Evolutionary conservation across 2,113 vertebrate species (phyloP), one percentile per base, ranked within the genome.

Genomic region (Dunckerocampus dactyliophorus): DNA sequence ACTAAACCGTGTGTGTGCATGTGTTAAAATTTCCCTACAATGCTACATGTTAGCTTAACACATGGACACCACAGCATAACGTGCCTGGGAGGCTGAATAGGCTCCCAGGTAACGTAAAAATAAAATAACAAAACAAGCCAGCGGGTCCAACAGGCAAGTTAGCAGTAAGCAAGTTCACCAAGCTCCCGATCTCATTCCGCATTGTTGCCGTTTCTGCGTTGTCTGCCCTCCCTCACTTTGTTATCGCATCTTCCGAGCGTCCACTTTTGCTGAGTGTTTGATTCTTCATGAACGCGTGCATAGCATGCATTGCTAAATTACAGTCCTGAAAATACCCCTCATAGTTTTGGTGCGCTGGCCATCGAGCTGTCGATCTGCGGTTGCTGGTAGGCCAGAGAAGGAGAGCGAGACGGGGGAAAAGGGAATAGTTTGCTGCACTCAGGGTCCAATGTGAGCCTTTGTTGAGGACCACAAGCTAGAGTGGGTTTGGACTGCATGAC

Each of bases 291-390:
- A 22, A 66, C 71, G 65, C 42, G 53, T 72, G 76, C 77, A 37
- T 69, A 77, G 79, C 87, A 84, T 86, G 67, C 82, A 82, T 79
- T 24, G 69, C 79, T 84, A 89, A 90, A 92, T 92, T 89, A 90
- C 86, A 89, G 88, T 84, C 88, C 88, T 88, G 84, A 91, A 89
- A 90, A 92, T 91, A 90, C 87, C 88, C 85, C 81, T 91, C 90
- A 90, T 92, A 90, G 85, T 91, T 92, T 88, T 67, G 79, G 88
- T 75, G 68, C 56, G 74, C 79, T 86, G 88, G 88, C 88, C 71
- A 46, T 55, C 50, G 80, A 87, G 82, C 80, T 75, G 80, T 83
- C 65, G 86, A 88, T 85, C 78, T 91, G 89, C 74, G 88, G 89
- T 89, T 54, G 48, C 85, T 89, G 87, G 83, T 80, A 87, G 71